Evolutionary conservation across 2,888 invertebrate species (phyloP), one percentile per base, ranked within the genome.

Genomic region (Antheraea assamensis): DNA sequence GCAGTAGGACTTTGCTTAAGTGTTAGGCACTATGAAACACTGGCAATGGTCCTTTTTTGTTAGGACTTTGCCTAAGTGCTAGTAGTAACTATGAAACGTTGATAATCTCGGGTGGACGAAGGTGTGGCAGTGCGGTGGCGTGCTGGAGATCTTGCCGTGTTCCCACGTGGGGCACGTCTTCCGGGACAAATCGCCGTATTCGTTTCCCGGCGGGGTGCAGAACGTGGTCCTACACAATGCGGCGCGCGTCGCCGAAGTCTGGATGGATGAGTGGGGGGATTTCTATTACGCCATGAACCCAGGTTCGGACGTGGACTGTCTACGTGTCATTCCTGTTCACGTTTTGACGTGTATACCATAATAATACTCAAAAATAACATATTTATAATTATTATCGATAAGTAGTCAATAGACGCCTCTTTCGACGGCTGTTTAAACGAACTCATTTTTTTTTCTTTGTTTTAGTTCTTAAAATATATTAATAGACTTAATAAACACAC

Each of bases 231-330:
- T 99, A 85, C 98, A 99, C 95, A 99, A 99, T 95, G 98, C 99
- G 83, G 98, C 99, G 85, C 96, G 99, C 86, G 99, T 99, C 85
- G 99, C 99, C 85, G 98, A 99, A 94, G 99, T 99, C 87, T 99
- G 99, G 99, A 98, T 99, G 97, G 99, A 99, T 96, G 99, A 99
- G 94, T 99, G 99, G 98, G 97, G 98, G 94, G 98, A 98, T 95
- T 99, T 99, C 97, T 99, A 98, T 97, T 99, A 98, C 97, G 98
- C 98, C 95, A 98, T 99, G 98, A 99, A 98, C 95, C 98, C 98
- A 98, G 98, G 98, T 98, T 97, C 96, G 95, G 90, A 75, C 74
- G 78, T 76, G 80, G 82, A 81, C 78, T 76, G 68, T 68, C 35
- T 68, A 35, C 68, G 68, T 68, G 68, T n/a, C 49, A 73, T 55